Base-by-base conservation (phyloP, 2,797 vertebrate genomes). In the Distichodus sexfasciatus region DNA sequence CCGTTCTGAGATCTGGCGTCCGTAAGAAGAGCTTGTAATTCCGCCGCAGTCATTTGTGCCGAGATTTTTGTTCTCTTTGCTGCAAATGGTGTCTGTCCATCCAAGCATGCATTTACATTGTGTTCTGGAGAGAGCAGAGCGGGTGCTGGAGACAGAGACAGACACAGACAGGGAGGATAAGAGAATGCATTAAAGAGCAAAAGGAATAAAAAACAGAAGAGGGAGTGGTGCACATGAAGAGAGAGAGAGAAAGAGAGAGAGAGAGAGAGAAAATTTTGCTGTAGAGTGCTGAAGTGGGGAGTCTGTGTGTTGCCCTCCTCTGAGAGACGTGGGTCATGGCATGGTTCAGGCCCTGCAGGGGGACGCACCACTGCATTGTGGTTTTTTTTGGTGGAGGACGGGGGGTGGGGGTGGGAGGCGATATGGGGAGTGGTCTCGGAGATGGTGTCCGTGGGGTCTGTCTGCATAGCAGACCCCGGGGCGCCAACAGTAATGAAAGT, bases 401-500 rank as follows among this genome's bases (percentile, higher is more conserved):
- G n/a, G n/a, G n/a, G 15, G 46, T 50, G 7, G 3, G 24, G 38
- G 55, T 40, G 48, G 28, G 31, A 54, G n/a, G 26, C 21, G 54
- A 12, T 23, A 21, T 35, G 57, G 35, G 15, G 31, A 21, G 24
- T 33, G 23, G 55, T 33, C n/a, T n/a, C n/a, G 54, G 61, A 53
- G n/a, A n/a, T n/a, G n/a, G 54, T 44, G 66, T 51, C 44, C 40
- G 46, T 44, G 57, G 40, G 38, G 65, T 51, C 66, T 70, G 43
- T 75, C 51, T 65, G 68, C 63, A 35, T 58, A 60, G 50, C 58
- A 41, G 67, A 69, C 75, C 80, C 77, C 76, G 73, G 73, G 68
- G 78, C 71, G 79, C 72, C 75, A 75, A 70, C 76, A 79, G 84
- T 86, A 85, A 85, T 84, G 86, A 79, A 86, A 86, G 85, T 87